Evolutionary conservation across 2,888 invertebrate genomes (phyloP), one percentile per base, ranked within the genome.

Genomic region (Empis livida): DNA sequence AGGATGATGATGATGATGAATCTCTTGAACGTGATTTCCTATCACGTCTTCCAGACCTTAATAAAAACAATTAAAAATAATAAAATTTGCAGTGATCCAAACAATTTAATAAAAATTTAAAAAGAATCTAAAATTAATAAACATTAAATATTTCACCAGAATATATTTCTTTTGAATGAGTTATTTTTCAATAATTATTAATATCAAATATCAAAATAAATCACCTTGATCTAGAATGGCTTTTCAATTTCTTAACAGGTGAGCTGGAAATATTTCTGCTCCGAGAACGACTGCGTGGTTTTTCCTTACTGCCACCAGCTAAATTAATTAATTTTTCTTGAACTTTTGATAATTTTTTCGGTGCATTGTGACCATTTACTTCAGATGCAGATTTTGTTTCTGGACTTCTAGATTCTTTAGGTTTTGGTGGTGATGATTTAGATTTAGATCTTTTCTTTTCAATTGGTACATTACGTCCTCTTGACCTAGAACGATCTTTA

Each of bases 321-420:
- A 79, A 71, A 49, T 76, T 77, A 70, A 79, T 71, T 51, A 79
- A 62, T 58, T 79, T 79, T 5, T 77, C 78, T 61, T 79, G 79
- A 6, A 78, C 68, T 55, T 77, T 73, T 6, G 78, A 76, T 47
- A 78, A 51, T 47, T 56, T 56, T 43, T 56, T 54, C 2, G 53
- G 49, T 48, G 27, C 35, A 43, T 63, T 62, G 17, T 61, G 61
- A n/a, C 63, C 65, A 53, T 64, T 64, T 37, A 64, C 48, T 43
- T 51, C 52, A 43, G 40, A 17, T 10, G 27, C 10, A 42, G 51
- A 40, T 13, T 31, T 43, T 30, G 39, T 41, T 32, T 49, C 45
- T 10, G 46, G 52, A 43, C 44, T 51, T 41, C 37, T 54, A 56
- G 17, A 54, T 55, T 44, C 56, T 58, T 16, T 31, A 16, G 30